Conservation (phyloP, 2,113 vertebrate species). For the Epinephelus cyanopodus region DNA sequence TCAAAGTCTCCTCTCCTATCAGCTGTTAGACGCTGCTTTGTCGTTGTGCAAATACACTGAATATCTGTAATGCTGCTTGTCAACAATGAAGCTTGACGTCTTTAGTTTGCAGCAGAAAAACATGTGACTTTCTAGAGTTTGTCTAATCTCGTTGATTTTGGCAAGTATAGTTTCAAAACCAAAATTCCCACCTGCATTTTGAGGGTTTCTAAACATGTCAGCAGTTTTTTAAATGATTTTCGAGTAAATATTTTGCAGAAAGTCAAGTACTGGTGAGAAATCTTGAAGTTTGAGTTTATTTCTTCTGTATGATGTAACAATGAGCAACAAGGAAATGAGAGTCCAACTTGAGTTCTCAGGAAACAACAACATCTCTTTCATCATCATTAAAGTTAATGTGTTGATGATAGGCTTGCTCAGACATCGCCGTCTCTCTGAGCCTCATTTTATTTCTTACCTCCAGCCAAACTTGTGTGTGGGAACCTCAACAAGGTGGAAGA, state of each 20-base stretch:
- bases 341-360: neutral
- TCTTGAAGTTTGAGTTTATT: neutral
- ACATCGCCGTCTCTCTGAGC: neutral
- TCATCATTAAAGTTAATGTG: neutral
- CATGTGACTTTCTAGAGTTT: conserved; percentile 10
- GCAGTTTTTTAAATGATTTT: neutral
- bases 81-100: neutral
- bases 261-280: neutral
- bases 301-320: neutral
- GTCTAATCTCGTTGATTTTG: neutral
- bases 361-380: neutral
- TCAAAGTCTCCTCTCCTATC: conserved; percentile 20
- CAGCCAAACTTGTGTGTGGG: conserved; percentile 44
- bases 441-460: conserved; percentile 36
- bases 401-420: neutral
- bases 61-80: neutral
- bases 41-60: neutral
- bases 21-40: conserved; percentile 8
- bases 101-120: conserved; percentile 5
- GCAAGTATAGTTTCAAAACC: neutral
- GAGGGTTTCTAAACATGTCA: neutral
- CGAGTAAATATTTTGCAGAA: neutral
- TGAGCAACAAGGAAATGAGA: neutral
- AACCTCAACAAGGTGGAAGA: conserved; percentile 52
- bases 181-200: too few relatives aligned